Base-by-base conservation (phyloP, 2,888 invertebrate genomes). In the Apotomis betuletana region DNA sequence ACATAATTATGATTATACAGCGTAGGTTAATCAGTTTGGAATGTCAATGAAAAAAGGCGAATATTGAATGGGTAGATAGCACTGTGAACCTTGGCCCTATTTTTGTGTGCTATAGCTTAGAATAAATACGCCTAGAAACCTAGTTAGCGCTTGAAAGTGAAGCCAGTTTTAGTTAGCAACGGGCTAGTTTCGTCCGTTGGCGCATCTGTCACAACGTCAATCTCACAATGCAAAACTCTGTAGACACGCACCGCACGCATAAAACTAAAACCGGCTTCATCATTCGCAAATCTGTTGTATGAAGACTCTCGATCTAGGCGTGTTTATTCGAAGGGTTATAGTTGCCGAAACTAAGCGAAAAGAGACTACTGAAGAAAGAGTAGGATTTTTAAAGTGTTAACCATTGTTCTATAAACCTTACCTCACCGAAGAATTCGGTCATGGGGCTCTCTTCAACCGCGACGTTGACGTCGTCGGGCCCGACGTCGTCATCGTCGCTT, bases 401-500 rank as follows among this genome's bases (percentile, higher is more conserved):
- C 10, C 36, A 74, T 72, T 74, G 69, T 74, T 62, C 69, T 69
- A 46, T 70, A 59, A 41, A 63, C 88, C 94, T 94, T 90, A 98
- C 98, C 96, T 99, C 99, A 93, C 98, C 98, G 94, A 99, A 99
- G 95, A 99, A 99, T 92, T 99, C 99, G 91, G 99, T 99, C 99
- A 99, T 99, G 94, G 98, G 99, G 86, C 98, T 98, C 81, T 96
- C 97, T 91, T 98, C 98, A 87, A 98, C 97, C 90, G 96, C 97
- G 94, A 99, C 98, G 91, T 98, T 97, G 92, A 98, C 98, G 90
- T 98, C 98, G 93, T 98, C 98, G 80, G 97, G 96, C 81, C 97
- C 97, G 87, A 96, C 97, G 90, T 99, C 99, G 94, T 99, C 99
- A 88, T 97, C 97, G 94, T 99, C 99, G 94, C 98, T 98, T 95